A percentile compares a stretch with the other conserved stretches of the same genome.
phyloP scores from a whole-genome alignment of 2,113 vertebrate species.

The Centropus bengalensis region DNA sequence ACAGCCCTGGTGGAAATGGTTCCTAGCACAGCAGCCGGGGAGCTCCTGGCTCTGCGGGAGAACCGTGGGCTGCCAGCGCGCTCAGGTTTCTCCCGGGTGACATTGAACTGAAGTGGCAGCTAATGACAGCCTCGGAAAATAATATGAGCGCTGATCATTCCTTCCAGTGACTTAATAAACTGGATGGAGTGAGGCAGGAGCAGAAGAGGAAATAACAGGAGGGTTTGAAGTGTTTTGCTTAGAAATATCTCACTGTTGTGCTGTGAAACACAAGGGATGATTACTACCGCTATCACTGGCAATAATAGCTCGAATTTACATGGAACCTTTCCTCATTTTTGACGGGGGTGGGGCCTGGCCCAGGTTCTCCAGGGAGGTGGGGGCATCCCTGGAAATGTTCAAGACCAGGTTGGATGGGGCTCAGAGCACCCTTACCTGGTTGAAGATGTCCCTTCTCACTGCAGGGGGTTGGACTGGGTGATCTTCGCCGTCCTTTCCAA shows the following conservation, averaged over 20 bases:
- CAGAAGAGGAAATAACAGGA: conserved; percentile 11
- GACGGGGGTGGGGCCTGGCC: no score
- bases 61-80: not conserved
- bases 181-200: conserved; percentile 33
- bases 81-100: not conserved
- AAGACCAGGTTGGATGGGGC: no score
- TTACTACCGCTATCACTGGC: conserved; percentile 1
- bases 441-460: no score
- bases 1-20: not conserved
- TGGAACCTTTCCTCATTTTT: not conserved
- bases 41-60: not conserved
- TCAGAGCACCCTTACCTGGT: no score
- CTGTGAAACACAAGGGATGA: not conserved
- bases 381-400: no score
- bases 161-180: conserved; percentile 26
- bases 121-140: conserved; percentile 10
- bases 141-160: not conserved
- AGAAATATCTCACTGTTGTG: not conserved
- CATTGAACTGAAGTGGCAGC: conserved; percentile 18
- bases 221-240: conserved; percentile 12
- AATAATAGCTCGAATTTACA: not conserved
- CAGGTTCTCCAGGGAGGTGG: no score
- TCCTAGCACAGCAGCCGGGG: not conserved
- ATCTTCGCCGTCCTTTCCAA: no score
- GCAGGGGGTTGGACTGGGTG: no score